These are phyloP conservation scores for Drosophila paranaensis DNA, from an alignment of 2,888 invertebrate genomes.

Conservation along the genomic window DNA sequence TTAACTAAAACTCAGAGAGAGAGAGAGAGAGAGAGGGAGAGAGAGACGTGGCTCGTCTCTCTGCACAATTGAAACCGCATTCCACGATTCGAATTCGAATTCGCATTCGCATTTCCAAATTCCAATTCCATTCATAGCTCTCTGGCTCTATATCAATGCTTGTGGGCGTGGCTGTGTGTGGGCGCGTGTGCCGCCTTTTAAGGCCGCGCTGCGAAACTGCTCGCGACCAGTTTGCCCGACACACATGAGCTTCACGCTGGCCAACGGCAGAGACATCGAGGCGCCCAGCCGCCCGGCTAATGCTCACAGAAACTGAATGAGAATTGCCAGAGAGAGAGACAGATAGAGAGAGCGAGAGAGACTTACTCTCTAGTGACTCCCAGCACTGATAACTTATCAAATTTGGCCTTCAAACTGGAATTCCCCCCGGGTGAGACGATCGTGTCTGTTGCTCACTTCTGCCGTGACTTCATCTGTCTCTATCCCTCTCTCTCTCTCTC, in stretches of 20 bases:
- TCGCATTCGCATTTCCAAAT: conserved; percentile 39
- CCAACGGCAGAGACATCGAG: conserved; percentile 47
- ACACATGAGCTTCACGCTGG: background rate
- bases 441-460: background rate
- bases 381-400: background rate
- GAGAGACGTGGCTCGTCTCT: background rate
- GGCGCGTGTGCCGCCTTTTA: conserved; percentile 41
- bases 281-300: conserved; percentile 36
- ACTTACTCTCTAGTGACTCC: no score
- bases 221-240: conserved; percentile 6
- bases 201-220: conserved; percentile 26
- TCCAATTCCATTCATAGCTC: conserved; percentile 52
- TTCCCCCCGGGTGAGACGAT: background rate
- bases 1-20: conserved; percentile 41
- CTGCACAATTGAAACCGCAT: conserved; percentile 11
- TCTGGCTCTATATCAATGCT: conserved; percentile 1
- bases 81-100: conserved; percentile 32
- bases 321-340: no score
- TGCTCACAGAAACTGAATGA: no score
- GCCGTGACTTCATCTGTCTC: no score
- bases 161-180: conserved; percentile 29
- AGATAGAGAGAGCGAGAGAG: no score
- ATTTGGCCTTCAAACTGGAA: no score
- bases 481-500: background rate
- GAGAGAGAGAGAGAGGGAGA: background rate